Conservation (phyloP, 2,113 vertebrate species). For the Hirundichthys speculiger region DNA sequence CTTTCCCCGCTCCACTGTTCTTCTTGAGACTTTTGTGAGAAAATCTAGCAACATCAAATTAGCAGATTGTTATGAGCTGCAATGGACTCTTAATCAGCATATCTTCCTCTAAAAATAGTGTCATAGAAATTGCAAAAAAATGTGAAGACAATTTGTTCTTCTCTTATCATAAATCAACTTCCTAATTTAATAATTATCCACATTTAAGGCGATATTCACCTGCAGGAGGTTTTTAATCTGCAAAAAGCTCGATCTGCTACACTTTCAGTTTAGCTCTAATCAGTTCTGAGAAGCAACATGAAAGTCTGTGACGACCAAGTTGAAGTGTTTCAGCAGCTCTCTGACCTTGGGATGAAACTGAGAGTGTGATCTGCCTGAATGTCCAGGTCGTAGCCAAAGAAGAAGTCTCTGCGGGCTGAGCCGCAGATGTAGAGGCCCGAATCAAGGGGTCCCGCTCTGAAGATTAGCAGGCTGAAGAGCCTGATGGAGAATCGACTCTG, state of each 20-base stretch:
- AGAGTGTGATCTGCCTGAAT: conserved; percentile 77
- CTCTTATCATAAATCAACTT: too few species aligned
- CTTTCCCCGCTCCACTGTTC: fast-evolving
- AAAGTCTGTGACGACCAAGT: background rate
- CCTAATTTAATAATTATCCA: too few species aligned
- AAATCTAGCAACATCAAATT: background rate
- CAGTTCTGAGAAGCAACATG: background rate
- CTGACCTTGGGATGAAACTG: conserved; percentile 45
- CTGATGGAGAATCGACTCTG: conserved; percentile 87
- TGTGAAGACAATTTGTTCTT: too few species aligned
- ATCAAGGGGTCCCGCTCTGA: conserved; percentile 79
- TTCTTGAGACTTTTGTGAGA: background rate
- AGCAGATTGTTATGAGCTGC: background rate
- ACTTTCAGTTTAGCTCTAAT: too few species aligned
- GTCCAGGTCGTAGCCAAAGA: conserved; percentile 90
- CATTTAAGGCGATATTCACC: too few species aligned
- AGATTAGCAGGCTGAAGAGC: conserved; percentile 90
- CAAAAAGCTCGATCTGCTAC: too few species aligned
- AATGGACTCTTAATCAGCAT: too few species aligned
- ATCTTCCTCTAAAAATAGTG: too few species aligned
- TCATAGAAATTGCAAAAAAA: too few species aligned
- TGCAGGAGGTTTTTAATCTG: too few species aligned
- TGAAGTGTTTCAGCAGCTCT: background rate
- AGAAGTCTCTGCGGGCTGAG: conserved; percentile 82
- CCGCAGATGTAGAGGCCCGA: conserved; percentile 91